Evolutionary conservation across 2,888 invertebrate genomes (phyloP).

Genomic region (Tribolium freemani): DNA sequence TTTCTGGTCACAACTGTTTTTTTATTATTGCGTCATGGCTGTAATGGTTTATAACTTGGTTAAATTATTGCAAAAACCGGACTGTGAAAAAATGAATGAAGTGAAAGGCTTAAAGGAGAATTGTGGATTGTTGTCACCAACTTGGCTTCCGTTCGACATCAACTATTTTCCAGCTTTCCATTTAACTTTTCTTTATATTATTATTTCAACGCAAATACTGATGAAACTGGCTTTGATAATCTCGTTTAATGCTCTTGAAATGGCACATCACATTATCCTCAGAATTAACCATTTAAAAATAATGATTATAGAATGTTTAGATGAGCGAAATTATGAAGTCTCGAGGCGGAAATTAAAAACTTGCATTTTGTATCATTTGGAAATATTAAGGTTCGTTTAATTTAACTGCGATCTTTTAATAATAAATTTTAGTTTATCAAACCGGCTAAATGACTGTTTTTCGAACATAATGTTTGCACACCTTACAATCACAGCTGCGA

Average conservation of each 20-base stretch:
- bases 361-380: conserved; percentile 20
- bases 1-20: background rate
- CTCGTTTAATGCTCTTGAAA: conserved; percentile 5
- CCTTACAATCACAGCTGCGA: conserved; percentile 18
- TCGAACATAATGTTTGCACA: conserved; percentile 12
- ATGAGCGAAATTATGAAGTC: background rate
- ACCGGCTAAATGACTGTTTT: conserved; percentile 25
- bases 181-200: background rate
- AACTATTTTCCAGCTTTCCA: conserved; percentile 18
- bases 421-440: conserved; percentile 2
- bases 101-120: conserved; percentile 5
- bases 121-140: conserved; percentile 21
- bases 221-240: conserved; percentile 20
- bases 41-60: conserved; percentile 1
- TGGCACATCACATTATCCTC: conserved; percentile 20
- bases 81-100: conserved; percentile 5
- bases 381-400: conserved; percentile 9
- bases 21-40: background rate
- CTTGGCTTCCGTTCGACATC: conserved; percentile 20
- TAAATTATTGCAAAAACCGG: background rate
- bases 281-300: conserved; percentile 25
- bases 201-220: background rate
- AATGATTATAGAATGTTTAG: conserved; percentile 30
- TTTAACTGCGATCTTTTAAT: background rate
- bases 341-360: background rate